These are phyloP conservation scores for Gymnothorax reevesii DNA, from an alignment of 2,797 vertebrate genomes.

Conservation along the genomic window DNA sequence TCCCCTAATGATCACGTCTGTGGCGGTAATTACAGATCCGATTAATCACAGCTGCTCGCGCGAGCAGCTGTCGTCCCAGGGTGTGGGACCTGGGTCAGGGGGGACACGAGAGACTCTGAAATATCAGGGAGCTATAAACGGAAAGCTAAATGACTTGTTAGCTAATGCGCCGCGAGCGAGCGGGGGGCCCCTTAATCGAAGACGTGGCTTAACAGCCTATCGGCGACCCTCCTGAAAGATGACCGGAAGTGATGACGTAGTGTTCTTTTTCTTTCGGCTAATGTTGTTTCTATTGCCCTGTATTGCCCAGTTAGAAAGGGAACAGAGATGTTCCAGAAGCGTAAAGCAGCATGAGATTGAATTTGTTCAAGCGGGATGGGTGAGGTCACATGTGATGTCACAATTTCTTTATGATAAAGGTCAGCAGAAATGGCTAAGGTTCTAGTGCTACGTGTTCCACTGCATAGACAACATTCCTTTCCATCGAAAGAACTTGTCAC, in stretches of 20 bases:
- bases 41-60: conserved; percentile 5
- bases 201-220: conserved; percentile 22
- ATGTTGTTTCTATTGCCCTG: background rate
- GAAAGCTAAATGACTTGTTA: conserved; percentile 9
- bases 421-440: background rate
- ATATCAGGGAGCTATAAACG: conserved; percentile 14
- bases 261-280: background rate
- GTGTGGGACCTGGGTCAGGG: background rate
- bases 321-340: background rate
- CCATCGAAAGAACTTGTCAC: background rate
- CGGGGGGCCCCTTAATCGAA: background rate
- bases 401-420: background rate
- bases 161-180: background rate
- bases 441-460: background rate
- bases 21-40: background rate
- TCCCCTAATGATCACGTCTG: background rate
- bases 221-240: conserved; percentile 13
- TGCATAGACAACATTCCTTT: background rate
- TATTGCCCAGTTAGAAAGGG: background rate
- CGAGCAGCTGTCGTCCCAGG: background rate
- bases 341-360: background rate
- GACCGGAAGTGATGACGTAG: conserved; percentile 17
- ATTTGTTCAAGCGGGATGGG: background rate
- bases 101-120: background rate
- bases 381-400: conserved; percentile 1